These are phyloP conservation scores for Ptilorrhoa leucosticta DNA, from an alignment of 2,113 vertebrate species.

Conservation along the genomic window DNA sequence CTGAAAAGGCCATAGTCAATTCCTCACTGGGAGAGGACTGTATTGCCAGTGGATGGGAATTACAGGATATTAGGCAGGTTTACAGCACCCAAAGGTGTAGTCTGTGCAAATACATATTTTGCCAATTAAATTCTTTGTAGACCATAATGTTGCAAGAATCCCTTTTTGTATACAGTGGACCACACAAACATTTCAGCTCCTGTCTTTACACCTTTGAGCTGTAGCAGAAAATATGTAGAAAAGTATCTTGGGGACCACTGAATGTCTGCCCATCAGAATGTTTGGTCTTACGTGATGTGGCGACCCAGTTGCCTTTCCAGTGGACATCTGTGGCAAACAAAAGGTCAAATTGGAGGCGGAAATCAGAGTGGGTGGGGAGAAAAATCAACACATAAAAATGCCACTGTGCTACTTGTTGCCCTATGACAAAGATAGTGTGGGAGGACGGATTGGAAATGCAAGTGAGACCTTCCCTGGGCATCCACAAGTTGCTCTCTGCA, in stretches of 20 bases:
- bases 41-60: background rate
- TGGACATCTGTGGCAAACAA: background rate
- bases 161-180: background rate
- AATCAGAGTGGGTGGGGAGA: constrained; percentile 32
- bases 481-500: background rate
- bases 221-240: background rate
- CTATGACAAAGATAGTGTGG: constrained; percentile 63
- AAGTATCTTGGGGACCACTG: background rate
- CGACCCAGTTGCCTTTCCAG: background rate
- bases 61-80: background rate
- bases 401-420: constrained; percentile 47
- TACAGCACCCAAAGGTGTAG: background rate
- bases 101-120: background rate
- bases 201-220: background rate
- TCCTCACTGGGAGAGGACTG: background rate
- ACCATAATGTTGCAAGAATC: background rate
- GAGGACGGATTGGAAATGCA: constrained; percentile 41
- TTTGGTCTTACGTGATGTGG: background rate
- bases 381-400: constrained; percentile 35
- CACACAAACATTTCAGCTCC: background rate
- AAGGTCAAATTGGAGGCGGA: constrained; percentile 47
- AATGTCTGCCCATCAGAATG: background rate
- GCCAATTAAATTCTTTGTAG: background rate
- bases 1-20: background rate
- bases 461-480: constrained; percentile 41